These are phyloP conservation scores for Gastrophryne carolinensis DNA, from an alignment of 2,797 vertebrate species.

Conservation along the genomic window DNA sequence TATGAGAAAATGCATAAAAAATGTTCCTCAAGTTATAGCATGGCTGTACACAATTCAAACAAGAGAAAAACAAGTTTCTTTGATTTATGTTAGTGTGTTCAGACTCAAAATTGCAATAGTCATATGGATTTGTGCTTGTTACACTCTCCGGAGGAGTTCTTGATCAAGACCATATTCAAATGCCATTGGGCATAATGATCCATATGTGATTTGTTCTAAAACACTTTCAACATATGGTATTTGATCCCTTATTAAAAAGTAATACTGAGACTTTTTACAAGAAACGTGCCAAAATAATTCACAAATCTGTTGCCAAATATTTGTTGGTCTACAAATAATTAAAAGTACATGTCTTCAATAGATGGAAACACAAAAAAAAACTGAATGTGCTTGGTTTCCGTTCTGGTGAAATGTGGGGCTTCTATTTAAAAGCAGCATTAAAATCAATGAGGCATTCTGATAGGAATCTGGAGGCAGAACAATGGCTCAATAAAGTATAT, in stretches of 20 bases:
- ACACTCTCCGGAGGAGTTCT: slow-evolving; percentile 11
- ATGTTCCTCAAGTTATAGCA: not conserved
- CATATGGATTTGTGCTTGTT: slow-evolving; percentile 34
- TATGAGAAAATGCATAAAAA: not conserved
- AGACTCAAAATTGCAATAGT: slow-evolving; percentile 27
- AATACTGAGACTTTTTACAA: slow-evolving; percentile 34
- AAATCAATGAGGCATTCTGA: slow-evolving; percentile 1
- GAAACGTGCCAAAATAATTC: slow-evolving; percentile 23
- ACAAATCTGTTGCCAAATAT: slow-evolving; percentile 30
- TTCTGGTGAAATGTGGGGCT: not conserved
- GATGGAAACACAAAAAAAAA: not conserved
- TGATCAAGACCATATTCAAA: slow-evolving; percentile 41
- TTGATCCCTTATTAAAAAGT: slow-evolving; percentile 31
- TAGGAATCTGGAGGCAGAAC: not conserved
- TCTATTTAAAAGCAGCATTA: not conserved
- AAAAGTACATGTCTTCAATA: not conserved
- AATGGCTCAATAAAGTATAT: too few species aligned
- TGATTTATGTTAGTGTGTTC: slow-evolving; percentile 14
- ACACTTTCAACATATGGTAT: slow-evolving; percentile 29
- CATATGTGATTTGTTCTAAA: slow-evolving; percentile 30
- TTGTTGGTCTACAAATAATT: slow-evolving; percentile 9
- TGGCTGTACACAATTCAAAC: not conserved
- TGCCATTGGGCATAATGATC: slow-evolving; percentile 33
- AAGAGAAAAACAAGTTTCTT: too few species aligned
- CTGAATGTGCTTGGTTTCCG: not conserved